Evolutionary conservation across 2,888 invertebrate genomes (phyloP).

Genomic region (Pegoplata infirma): DNA sequence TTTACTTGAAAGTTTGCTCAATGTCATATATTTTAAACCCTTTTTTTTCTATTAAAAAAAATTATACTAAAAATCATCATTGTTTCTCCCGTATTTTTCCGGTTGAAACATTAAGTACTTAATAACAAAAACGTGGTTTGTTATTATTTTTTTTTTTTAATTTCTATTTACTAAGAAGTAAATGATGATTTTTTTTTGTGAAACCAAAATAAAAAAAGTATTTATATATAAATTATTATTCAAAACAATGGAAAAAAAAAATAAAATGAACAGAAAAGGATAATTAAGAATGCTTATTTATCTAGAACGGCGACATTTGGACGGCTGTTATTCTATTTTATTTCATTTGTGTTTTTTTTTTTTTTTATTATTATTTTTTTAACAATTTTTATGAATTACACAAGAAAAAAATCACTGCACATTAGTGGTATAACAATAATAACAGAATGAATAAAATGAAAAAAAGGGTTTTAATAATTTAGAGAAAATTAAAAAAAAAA

Average conservation of each 20-base stretch:
- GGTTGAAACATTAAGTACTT: conserved; percentile 46
- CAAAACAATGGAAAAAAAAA: conserved; percentile 27
- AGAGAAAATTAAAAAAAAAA: conserved; percentile 21
- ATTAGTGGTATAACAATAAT: conserved; percentile 26
- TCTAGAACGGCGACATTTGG: conserved; percentile 76
- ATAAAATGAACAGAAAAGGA: conserved; percentile 67
- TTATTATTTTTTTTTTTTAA: conserved; percentile 33
- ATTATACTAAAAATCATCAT: conserved; percentile 3
- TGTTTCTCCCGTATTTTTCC: neutral
- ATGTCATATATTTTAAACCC: conserved; percentile 39
- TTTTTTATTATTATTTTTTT: conserved; percentile 37
- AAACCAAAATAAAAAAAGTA: conserved; percentile 17
- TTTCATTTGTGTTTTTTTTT: too few species aligned
- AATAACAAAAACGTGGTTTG: conserved; percentile 54
- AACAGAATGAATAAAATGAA: conserved; percentile 5
- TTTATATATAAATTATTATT: conserved; percentile 52
- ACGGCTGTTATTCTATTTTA: conserved; percentile 60
- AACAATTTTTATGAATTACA: conserved; percentile 53
- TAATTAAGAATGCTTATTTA: conserved; percentile 77
- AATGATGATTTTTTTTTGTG: neutral
- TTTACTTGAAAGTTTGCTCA: conserved; percentile 25
- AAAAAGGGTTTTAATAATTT: conserved; percentile 43
- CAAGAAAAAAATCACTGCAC: conserved; percentile 52
- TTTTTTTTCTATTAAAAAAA: conserved; percentile 16
- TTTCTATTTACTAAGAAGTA: conserved; percentile 4